Evolutionary conservation across 2,888 invertebrate genomes (phyloP).

Genomic region (Amorpha juglandis): DNA sequence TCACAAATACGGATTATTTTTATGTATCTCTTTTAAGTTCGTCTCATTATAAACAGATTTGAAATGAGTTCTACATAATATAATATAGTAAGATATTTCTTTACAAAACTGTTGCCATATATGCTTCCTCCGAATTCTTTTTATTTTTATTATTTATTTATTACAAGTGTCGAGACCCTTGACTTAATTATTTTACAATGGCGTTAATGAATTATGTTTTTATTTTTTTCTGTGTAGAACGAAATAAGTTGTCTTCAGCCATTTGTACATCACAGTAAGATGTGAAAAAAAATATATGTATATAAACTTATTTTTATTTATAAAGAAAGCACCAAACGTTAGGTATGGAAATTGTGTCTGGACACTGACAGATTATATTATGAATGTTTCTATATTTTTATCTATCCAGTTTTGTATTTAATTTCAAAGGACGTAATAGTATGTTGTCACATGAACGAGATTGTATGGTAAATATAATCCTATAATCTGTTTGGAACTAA

Average conservation of each 20-base stretch:
- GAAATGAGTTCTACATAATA: not conserved
- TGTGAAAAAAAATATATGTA: conserved; percentile 44
- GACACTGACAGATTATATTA: conserved; percentile 17
- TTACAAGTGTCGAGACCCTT: conserved; percentile 5
- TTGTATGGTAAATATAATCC: no score
- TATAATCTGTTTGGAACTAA: no score
- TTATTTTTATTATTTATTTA: not conserved
- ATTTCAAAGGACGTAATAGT: not conserved
- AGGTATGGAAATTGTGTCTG: conserved; percentile 5
- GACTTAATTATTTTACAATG: conserved; percentile 25
- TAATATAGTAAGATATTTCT: not conserved
- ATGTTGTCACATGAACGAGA: not conserved
- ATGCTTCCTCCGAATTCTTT: not conserved
- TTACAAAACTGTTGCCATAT: conserved; percentile 10
- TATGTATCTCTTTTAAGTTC: no score
- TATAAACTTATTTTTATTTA: conserved; percentile 49
- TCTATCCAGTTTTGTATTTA: not conserved
- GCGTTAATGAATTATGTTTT: conserved; percentile 25
- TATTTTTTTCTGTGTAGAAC: conserved; percentile 41
- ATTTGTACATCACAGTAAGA: conserved; percentile 16
- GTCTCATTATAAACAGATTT: no score
- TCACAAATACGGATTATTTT: no score
- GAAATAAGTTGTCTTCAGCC: conserved; percentile 39
- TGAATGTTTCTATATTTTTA: not conserved
- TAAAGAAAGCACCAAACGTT: conserved; percentile 41